Evolutionary conservation across 2,113 vertebrate genomes (phyloP), one percentile per base, ranked within the genome.

Genomic region (Oryzias celebensis): DNA sequence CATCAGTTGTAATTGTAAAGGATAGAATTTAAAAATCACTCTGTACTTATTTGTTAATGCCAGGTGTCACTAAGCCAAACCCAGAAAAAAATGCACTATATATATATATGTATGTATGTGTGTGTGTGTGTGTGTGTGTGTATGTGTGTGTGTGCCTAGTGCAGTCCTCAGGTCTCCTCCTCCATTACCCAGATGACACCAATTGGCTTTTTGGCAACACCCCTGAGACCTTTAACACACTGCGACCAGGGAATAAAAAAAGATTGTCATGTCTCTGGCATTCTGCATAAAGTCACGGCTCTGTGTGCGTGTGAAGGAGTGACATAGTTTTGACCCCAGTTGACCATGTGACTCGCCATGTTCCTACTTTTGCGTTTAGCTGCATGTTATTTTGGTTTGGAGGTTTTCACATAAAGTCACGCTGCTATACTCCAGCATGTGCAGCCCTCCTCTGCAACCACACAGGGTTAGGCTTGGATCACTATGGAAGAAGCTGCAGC

Each of bases 1-100:
- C 41, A 48, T 17, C 31, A 64, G 59, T 65, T 0, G 51, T 53
- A 47, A 60, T 62, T 41, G 58, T 67, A 52, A 59, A 52, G 68
- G 36, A 41, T 59, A 16, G 53, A 70, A 66, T 75, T 36, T 71
- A 84, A 82, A 80, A 82, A 84, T 80, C 80, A 73, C 69, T 79
- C 73, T 46, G 45, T 45, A 54, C 73, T 72, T 78, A 87, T 75
- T 65, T 77, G 75, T 44, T 87, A 81, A 66, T 75, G 76, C 65
- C 71, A 76, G 66, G 61, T 52, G 26, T 75, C 71, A 62, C 57
- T 47, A 58, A 78, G 81, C 80, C 67, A 46, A 50, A 69, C 68
- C 52, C 77, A 65, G 59, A 58, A 46, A 74, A 81, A 69, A 68
- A 66, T 12, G 36, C 10, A 12, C 36, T 12, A 20, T 20, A 20